A percentile compares a stretch with the other conserved stretches of the same genome.
Evolutionary conservation across 2,797 vertebrate species (phyloP).

Genomic region (Macroramphosus scolopax): DNA sequence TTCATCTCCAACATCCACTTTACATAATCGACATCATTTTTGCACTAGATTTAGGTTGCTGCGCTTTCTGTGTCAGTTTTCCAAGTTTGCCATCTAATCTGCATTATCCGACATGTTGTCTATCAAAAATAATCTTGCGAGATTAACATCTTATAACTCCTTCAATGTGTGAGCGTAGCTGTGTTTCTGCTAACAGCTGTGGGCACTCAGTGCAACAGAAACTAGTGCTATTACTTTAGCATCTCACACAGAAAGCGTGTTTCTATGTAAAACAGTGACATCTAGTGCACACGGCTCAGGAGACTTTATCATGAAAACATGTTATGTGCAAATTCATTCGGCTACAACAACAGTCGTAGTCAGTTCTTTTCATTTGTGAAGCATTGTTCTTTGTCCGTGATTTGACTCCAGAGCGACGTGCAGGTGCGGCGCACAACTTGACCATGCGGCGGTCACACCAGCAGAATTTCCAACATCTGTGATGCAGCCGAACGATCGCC

Average conservation of each 20-base stretch:
- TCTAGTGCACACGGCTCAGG: conserved; percentile 20
- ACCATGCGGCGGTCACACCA: neutral
- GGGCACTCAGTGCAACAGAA: too few species aligned
- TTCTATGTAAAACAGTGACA: conserved; percentile 44
- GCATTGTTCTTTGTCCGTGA: too few species aligned
- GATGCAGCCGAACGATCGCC: conserved; percentile 1
- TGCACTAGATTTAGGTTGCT: conserved; percentile 4
- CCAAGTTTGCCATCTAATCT: conserved; percentile 1
- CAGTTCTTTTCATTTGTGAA: too few species aligned
- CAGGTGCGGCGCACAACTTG: conserved; percentile 3
- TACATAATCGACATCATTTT: conserved; percentile 14
- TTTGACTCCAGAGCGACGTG: neutral
- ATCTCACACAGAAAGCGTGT: too few species aligned
- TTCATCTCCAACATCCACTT: conserved; percentile 25
- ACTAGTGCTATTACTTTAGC: too few species aligned
- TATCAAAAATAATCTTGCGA: neutral
- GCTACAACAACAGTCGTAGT: too few species aligned
- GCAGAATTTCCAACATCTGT: neutral
- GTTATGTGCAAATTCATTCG: too few species aligned
- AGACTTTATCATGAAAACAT: too few species aligned
- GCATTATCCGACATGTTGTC: neutral
- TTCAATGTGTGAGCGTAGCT: too few species aligned
- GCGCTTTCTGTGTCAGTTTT: neutral
- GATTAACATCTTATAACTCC: too few species aligned
- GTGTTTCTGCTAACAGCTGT: too few species aligned